Evolutionary conservation across 2,888 invertebrate species (phyloP).

Genomic region (Cantharis rustica): DNA sequence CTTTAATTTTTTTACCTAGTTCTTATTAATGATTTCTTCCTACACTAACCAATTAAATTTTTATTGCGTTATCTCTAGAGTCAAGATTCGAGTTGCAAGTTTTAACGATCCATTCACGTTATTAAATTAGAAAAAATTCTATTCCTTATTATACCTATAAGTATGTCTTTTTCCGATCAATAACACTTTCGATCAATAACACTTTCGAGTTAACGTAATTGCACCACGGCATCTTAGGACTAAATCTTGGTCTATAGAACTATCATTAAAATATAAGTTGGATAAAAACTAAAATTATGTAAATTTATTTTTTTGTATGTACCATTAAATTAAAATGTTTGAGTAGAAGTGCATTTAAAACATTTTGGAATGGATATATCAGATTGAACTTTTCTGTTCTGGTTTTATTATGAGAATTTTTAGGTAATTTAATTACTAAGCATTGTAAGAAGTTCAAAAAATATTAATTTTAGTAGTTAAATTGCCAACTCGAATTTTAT

Average conservation of each 20-base stretch:
- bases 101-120: background rate
- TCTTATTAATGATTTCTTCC: background rate
- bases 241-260: background rate
- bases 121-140: background rate
- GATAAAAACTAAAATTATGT: background rate
- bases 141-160: background rate
- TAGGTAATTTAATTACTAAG: background rate
- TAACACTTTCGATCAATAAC: background rate
- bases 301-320: background rate
- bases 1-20: background rate
- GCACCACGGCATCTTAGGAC: background rate
- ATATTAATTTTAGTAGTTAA: background rate
- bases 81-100: background rate
- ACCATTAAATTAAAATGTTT: background rate
- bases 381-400: background rate
- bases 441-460: background rate
- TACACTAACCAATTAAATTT: background rate
- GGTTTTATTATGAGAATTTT: background rate
- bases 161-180: background rate
- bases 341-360: background rate
- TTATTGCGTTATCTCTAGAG: background rate
- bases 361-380: background rate
- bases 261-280: background rate
- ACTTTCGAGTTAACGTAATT: background rate
- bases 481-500: background rate